These are phyloP conservation scores for Lycocorax pyrrhopterus DNA, from an alignment of 2,113 vertebrate species.

Conservation along the genomic window DNA sequence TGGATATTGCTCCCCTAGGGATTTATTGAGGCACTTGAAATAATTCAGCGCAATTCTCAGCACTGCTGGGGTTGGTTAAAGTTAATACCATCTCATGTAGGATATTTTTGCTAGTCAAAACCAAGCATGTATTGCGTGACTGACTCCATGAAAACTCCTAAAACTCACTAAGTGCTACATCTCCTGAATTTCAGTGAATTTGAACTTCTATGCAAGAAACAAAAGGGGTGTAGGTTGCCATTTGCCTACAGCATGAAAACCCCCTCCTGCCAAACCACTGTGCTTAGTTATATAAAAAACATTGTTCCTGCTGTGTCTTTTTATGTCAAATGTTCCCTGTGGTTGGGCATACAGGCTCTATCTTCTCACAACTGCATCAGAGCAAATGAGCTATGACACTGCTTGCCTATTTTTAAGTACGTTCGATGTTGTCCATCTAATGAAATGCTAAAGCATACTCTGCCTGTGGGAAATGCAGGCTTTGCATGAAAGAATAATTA, in stretches of 20 bases:
- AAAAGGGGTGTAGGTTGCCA: neutral
- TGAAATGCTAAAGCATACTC: neutral
- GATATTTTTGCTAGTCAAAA: neutral
- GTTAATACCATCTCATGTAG: neutral
- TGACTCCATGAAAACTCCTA: neutral
- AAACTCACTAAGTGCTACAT: neutral
- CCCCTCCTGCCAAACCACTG: neutral
- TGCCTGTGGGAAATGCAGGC: neutral
- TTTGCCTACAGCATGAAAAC: neutral
- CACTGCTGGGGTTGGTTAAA: neutral
- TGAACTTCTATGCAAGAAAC: neutral
- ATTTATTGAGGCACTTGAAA: neutral
- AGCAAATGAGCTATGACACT: constrained; percentile 27
- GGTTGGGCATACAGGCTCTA: neutral
- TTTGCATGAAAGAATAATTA: neutral
- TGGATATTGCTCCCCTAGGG: neutral
- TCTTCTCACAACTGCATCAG: neutral
- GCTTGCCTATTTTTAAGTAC: constrained; percentile 35
- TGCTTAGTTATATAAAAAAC: neutral
- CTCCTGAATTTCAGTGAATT: neutral
- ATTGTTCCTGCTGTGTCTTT: neutral
- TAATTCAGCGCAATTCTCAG: neutral
- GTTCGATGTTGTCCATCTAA: constrained; percentile 5
- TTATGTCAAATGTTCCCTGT: neutral
- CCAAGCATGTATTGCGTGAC: neutral